Evolutionary conservation across 1,140 invertebrate species (phyloP).

Genomic region (Drosophila arizonae): DNA sequence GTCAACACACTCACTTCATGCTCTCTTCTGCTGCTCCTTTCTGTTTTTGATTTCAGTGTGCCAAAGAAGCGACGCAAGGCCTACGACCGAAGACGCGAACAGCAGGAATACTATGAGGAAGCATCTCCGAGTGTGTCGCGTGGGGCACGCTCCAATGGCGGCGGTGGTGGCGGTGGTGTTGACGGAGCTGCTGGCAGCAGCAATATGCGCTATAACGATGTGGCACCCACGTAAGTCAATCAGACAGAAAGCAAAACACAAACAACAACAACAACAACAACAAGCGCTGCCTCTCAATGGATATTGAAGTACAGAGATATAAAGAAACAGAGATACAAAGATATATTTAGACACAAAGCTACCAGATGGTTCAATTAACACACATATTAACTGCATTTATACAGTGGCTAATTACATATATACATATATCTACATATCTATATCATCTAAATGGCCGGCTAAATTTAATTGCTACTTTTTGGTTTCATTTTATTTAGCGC

Average conservation of each 20-base stretch:
- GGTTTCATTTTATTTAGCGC: conserved; percentile 72
- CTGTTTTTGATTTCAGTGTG: conserved; percentile 56
- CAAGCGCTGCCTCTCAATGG: conserved; percentile 14
- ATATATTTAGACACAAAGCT: no score
- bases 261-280: conserved; percentile 9
- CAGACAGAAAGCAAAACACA: background rate
- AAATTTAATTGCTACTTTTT: conserved; percentile 62
- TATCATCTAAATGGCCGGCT: conserved; percentile 15
- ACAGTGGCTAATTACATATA: conserved; percentile 32
- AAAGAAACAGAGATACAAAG: background rate
- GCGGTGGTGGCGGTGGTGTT: conserved; percentile 22
- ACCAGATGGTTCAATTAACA: background rate
- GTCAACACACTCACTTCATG: background rate
- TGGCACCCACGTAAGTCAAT: conserved; percentile 89
- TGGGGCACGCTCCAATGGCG: conserved; percentile 63
- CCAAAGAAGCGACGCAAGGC: conserved; percentile 82
- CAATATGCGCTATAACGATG: conserved; percentile 88
- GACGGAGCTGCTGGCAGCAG: conserved; percentile 79
- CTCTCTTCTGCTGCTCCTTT: conserved; percentile 12
- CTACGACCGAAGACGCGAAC: conserved; percentile 74
- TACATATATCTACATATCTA: background rate
- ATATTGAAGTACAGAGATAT: background rate
- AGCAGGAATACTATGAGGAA: conserved; percentile 81
- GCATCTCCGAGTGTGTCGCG: conserved; percentile 70
- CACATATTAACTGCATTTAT: conserved; percentile 6